Base-by-base conservation (phyloP, 2,113 vertebrate species). In the Festucalex cinctus region DNA sequence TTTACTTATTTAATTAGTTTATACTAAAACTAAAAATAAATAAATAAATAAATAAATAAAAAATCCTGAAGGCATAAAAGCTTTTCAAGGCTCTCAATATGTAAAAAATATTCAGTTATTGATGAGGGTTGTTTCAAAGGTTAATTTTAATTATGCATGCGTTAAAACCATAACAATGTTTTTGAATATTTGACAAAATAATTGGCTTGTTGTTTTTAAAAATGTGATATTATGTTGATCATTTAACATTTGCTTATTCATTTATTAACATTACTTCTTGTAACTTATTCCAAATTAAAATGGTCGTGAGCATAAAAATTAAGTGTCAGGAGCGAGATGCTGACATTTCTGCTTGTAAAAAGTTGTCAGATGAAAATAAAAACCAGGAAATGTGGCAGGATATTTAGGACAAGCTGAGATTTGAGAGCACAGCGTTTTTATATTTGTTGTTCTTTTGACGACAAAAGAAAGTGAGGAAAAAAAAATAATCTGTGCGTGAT, bases 381-480 rank as follows among this genome's bases (percentile, higher is more conserved):
- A 62, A 60, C 73, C 73, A 70, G 57, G 74, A 80, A 64, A 44
- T 66, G 76, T 44, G 79, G 74, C 9, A 3, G 73, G 75, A 85
- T 85, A 75, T 88, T 87, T 69, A 36, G 32, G 76, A 76, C 80
- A 71, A 79, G 74, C 70, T 64, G 48, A 75, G 83, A 88, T 81
- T 86, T 83, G 83, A 88, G 83, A 82, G 70, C 73, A 3, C 82
- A 88, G 84, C 85, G 79, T 51, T 90, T 87, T 74, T 57, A 16
- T 57, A 19, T 69, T 78, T 76, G 81, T 62, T 26, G n/a, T 43
- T 41, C 82, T 79, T 84, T 59, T 77, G 82, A 81, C 60, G 63
- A 80, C 64, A 66, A 76, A 85, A 85, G 62, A 62, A 80, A 58
- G 41, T 64, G 43, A 63, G 66, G 58, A 24, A 16, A 26, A 54